Percentiles rank a stretch among this genome's conserved stretches.
phyloP scores from a whole-genome alignment of 2,888 invertebrate genomes.

The Phymatocera aterrima region DNA sequence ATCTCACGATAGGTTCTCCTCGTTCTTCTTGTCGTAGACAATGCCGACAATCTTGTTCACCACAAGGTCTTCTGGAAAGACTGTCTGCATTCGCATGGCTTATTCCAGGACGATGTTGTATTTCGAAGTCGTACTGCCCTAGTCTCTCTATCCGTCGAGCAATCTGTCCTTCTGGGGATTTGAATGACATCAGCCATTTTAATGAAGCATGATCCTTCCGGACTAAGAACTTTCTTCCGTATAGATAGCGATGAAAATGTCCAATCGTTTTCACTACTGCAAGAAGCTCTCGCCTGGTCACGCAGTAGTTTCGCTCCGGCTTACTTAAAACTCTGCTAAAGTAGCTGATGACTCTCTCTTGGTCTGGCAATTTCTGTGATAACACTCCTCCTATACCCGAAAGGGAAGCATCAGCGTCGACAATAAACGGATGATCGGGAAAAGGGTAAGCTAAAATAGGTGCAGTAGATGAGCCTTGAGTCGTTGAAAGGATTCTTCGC shows the following conservation, averaged over 20 bases:
- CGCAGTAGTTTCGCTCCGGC: too few relatives aligned
- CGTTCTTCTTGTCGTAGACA: slow-evolving; percentile 37
- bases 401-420: slow-evolving; percentile 50
- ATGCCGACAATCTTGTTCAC: slow-evolving; percentile 37
- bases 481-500: slow-evolving; percentile 10
- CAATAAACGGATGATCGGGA: slow-evolving; percentile 1
- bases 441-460: slow-evolving; percentile 44
- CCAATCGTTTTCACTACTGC: too few relatives aligned
- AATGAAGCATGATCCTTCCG: too few relatives aligned
- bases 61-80: slow-evolving; percentile 54
- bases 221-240: too few relatives aligned
- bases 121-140: slow-evolving; percentile 60
- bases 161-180: too few relatives aligned
- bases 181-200: too few relatives aligned
- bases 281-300: too few relatives aligned
- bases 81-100: slow-evolving; percentile 56
- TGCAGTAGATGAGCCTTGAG: too few relatives aligned
- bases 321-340: too few relatives aligned
- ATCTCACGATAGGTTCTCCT: too few relatives aligned
- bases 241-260: too few relatives aligned
- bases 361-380: slow-evolving; percentile 51
- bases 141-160: slow-evolving; percentile 58
- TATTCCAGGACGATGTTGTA: slow-evolving; percentile 56
- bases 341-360: too few relatives aligned
- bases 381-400: slow-evolving; percentile 47